These are phyloP conservation scores for Chaetops frenatus DNA, from an alignment of 2,113 vertebrate species.

Conservation along the genomic window DNA sequence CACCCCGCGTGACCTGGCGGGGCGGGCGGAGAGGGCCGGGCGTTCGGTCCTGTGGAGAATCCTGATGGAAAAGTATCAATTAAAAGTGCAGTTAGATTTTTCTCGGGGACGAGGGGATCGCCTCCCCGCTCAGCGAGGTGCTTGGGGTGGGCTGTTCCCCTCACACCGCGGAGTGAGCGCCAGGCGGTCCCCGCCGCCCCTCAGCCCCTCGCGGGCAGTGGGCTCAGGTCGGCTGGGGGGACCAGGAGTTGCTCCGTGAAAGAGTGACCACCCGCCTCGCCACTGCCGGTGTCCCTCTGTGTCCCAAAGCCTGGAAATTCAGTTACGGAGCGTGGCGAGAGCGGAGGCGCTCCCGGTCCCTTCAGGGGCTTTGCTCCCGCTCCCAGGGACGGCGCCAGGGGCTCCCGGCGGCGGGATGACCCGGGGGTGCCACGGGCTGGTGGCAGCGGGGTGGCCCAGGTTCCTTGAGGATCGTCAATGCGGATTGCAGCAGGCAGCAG, in stretches of 20 bases:
- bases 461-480: background rate
- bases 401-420: background rate
- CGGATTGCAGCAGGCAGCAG: too few relatives aligned
- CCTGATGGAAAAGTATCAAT: accelerated
- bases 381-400: background rate
- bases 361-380: background rate
- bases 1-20: background rate
- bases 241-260: background rate
- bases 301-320: background rate
- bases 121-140: background rate
- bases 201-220: background rate
- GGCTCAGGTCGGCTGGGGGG: background rate
- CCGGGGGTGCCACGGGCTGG: background rate
- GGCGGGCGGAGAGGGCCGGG: accelerated
- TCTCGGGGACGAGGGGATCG: too few relatives aligned
- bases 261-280: accelerated
- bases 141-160: background rate
- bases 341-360: background rate
- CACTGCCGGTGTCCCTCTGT: accelerated
- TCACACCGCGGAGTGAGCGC: background rate
- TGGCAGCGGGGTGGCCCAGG: background rate
- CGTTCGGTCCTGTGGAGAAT: background rate
- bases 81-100: too few relatives aligned
- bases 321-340: too few relatives aligned
- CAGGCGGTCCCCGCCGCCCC: background rate